Conservation (phyloP, 92 coral and sea anemone species). For the Isaurus tuberculatus region DNA sequence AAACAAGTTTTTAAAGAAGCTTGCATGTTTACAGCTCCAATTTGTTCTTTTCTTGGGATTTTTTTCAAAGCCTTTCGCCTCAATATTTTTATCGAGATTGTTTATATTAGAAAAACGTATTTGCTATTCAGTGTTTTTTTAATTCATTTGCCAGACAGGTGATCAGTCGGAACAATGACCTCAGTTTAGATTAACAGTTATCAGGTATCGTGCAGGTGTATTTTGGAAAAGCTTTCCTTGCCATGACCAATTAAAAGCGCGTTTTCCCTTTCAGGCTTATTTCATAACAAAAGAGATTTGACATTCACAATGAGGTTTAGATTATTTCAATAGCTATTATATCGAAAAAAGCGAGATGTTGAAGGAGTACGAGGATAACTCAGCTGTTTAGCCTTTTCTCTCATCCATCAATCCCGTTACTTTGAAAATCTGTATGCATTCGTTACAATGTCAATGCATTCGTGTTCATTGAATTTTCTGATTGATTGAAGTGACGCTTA, state of each 20-base stretch:
- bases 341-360: not conserved
- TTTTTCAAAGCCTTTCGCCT: too few species aligned
- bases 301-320: not conserved
- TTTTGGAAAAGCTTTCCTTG: conserved; percentile 35
- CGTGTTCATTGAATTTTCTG: not conserved
- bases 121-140: not conserved
- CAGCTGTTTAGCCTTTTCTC: not conserved
- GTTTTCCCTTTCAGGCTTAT: not conserved
- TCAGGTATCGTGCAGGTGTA: conserved; percentile 51
- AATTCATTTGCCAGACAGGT: conserved; percentile 15
- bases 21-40: too few species aligned
- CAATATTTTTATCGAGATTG: not conserved
- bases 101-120: not conserved
- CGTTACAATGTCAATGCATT: not conserved
- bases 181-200: conserved; percentile 52
- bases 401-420: not conserved
- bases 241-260: conserved; percentile 43
- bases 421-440: not conserved
- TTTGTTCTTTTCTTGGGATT: too few species aligned
- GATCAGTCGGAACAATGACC: conserved; percentile 57
- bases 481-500: not conserved
- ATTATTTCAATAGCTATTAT: not conserved
- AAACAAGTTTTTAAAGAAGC: too few species aligned
- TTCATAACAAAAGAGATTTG: not conserved
- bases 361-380: not conserved